A percentile compares a stretch with the other conserved stretches of the same genome.
These are phyloP conservation scores for Ommatoiulus sabulosus DNA, from an alignment of 2,888 invertebrate genomes.

Conservation along the genomic window DNA sequence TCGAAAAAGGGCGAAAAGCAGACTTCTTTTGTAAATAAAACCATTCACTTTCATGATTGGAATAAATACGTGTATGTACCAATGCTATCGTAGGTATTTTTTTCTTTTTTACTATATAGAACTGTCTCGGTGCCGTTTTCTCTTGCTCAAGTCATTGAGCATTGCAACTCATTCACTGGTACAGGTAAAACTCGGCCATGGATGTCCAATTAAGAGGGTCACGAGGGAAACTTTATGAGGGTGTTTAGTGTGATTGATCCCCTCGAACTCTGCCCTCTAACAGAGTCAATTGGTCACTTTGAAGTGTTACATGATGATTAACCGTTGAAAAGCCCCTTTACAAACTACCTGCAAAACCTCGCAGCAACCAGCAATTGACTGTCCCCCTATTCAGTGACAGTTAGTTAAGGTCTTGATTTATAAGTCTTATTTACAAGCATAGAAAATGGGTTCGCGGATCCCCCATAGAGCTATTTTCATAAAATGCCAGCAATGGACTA, in stretches of 20 bases:
- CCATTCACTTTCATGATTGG: neutral
- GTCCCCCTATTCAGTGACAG: slow-evolving; percentile 23
- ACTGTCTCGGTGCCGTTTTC: neutral
- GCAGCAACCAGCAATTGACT: slow-evolving; percentile 23
- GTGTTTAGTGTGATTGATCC: slow-evolving; percentile 43
- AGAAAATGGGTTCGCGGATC: neutral
- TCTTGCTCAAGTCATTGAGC: neutral
- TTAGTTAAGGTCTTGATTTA: slow-evolving; percentile 38
- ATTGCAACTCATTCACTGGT: neutral
- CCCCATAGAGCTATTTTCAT: slow-evolving; percentile 18
- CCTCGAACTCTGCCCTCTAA: slow-evolving; percentile 17
- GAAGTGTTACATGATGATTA: slow-evolving; percentile 40
- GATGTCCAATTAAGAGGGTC: neutral
- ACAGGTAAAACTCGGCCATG: neutral
- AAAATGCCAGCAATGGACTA: neutral
- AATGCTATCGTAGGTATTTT: no score
- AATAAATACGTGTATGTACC: no score
- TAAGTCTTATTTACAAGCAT: slow-evolving; percentile 31
- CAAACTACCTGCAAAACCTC: slow-evolving; percentile 11
- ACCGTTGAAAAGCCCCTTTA: slow-evolving; percentile 21
- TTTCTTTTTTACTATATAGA: no score
- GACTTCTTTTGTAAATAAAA: neutral
- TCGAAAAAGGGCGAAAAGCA: neutral
- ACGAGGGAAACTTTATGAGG: neutral
- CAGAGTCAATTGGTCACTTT: slow-evolving; percentile 27